Evolutionary conservation across 2,113 vertebrate genomes (phyloP).

Genomic region (Cavia porcellus): DNA sequence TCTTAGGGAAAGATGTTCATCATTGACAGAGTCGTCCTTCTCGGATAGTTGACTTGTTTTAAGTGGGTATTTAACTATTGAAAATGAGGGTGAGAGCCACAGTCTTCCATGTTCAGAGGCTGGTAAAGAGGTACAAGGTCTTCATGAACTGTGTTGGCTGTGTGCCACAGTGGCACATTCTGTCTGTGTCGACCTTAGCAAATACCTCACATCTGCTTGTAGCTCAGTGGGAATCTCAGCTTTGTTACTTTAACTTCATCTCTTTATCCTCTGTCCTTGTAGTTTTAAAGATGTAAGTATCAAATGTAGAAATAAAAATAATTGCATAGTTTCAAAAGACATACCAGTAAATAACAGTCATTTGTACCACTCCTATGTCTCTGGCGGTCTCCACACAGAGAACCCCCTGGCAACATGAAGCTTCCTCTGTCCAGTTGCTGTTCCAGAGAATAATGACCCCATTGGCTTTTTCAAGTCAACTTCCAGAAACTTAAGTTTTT

Average conservation of each 20-base stretch:
- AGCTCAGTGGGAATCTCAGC: background rate
- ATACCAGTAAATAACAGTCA: background rate
- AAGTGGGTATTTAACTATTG: background rate
- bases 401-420: background rate
- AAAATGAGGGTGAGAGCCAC: background rate
- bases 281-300: background rate
- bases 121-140: background rate
- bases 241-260: background rate
- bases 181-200: background rate
- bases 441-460: background rate
- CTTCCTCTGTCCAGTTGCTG: background rate
- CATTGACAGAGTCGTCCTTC: background rate
- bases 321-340: background rate
- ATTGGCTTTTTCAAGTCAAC: background rate
- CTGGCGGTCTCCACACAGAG: background rate
- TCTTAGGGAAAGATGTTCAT: background rate
- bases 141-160: background rate
- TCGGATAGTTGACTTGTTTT: background rate
- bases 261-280: background rate
- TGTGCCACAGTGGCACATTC: background rate
- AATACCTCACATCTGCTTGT: accelerated
- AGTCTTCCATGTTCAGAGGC: background rate
- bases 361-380: background rate
- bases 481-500: background rate
- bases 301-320: background rate